Conservation (phyloP, 1,140 invertebrate genomes). For the Littorina saxatilis region DNA sequence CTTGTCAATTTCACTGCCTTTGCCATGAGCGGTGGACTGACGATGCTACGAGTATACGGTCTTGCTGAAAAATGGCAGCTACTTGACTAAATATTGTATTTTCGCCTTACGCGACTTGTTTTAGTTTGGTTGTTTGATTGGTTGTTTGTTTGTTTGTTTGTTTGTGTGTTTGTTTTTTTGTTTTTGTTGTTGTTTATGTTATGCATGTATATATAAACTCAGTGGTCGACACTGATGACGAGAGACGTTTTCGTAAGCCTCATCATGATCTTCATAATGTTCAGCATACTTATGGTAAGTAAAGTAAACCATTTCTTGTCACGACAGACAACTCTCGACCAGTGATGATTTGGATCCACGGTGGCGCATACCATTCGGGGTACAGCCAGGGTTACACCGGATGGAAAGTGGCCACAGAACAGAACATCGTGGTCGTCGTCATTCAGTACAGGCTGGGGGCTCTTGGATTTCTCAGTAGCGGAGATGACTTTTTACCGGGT, state of each 20-base stretch:
- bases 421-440: slow-evolving; percentile 22
- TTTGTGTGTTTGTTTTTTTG: not conserved
- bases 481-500: slow-evolving; percentile 14
- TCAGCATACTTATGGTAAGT: not conserved
- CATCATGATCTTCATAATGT: not conserved
- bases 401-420: not conserved
- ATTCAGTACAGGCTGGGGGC: slow-evolving; percentile 34
- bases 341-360: slow-evolving; percentile 9
- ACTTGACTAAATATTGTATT: no score
- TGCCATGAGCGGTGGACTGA: no score
- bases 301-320: not conserved
- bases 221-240: no score
- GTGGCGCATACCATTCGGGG: not conserved
- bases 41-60: no score
- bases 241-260: not conserved
- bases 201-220: no score
- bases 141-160: not conserved
- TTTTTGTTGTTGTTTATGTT: not conserved
- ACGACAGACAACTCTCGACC: not conserved
- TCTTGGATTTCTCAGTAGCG: slow-evolving; percentile 31
- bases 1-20: no score
- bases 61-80: no score
- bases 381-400: not conserved
- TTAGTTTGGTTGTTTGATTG: no score
- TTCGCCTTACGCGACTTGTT: no score